These are phyloP conservation scores for Psephotus haematonotus DNA, from an alignment of 2,113 vertebrate genomes.

Conservation along the genomic window DNA sequence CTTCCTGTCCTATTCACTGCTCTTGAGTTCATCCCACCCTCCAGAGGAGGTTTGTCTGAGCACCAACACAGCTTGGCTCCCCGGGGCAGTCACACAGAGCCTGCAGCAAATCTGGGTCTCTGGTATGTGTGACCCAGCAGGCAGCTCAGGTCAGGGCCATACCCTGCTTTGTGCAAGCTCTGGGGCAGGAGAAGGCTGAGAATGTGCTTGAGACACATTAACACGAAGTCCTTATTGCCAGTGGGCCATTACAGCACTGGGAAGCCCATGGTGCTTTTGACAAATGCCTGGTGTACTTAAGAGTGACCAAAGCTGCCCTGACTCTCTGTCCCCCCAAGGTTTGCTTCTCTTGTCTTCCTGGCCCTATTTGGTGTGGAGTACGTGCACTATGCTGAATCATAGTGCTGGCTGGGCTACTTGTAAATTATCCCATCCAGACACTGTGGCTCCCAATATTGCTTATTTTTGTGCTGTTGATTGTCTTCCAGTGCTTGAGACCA, in stretches of 20 bases:
- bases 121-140: neutral
- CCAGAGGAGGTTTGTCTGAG: neutral
- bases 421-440: neutral
- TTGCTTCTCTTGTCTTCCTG: neutral
- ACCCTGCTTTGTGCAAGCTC: fast-evolving
- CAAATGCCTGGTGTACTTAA: neutral
- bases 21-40: neutral
- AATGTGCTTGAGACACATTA: fast-evolving
- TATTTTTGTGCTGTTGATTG: neutral
- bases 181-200: neutral
- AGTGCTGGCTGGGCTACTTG: fast-evolving
- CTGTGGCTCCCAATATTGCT: fast-evolving
- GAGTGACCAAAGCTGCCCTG: neutral
- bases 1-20: neutral
- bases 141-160: fast-evolving
- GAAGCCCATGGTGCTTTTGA: neutral
- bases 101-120: neutral
- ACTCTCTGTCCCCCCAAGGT: fast-evolving
- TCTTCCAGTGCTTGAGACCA: neutral
- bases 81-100: fast-evolving
- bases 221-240: neutral
- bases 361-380: neutral
- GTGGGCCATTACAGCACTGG: neutral
- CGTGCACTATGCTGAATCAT: neutral
- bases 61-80: neutral